Conservation (phyloP, 2,888 invertebrate species). For the Orthosia incerta region DNA sequence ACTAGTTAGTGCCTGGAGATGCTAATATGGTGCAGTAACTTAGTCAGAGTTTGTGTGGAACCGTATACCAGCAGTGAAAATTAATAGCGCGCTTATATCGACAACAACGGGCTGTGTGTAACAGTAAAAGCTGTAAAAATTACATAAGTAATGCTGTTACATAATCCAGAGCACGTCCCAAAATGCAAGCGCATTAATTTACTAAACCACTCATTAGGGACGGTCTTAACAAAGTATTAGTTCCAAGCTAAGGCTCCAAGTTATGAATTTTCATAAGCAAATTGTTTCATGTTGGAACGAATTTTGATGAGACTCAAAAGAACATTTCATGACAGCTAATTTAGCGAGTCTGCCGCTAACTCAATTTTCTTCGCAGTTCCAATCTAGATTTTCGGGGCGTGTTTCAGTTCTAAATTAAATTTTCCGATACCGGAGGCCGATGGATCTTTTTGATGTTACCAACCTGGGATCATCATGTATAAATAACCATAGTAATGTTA, state of each 20-base stretch:
- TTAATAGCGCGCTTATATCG: constrained; percentile 9
- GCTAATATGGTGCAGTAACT: constrained; percentile 42
- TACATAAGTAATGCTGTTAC: constrained; percentile 7
- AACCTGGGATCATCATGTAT: constrained; percentile 58
- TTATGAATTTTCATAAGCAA: constrained; percentile 48
- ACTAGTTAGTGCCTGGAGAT: constrained; percentile 49
- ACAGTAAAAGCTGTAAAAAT: constrained; percentile 5
- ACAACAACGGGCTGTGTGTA: constrained; percentile 10
- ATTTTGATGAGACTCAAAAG: constrained; percentile 56
- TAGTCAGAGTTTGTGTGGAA: constrained; percentile 20
- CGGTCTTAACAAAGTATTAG: constrained; percentile 31
- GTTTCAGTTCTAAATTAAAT: constrained; percentile 69
- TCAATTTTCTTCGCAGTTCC: constrained; percentile 69
- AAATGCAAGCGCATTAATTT: constrained; percentile 39
- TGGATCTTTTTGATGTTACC: constrained; percentile 65
- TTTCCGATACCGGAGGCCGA: constrained; percentile 58
- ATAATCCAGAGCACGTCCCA: constrained; percentile 5
- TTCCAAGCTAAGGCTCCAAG: constrained; percentile 13
- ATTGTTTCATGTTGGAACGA: constrained; percentile 39
- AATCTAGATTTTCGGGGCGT: constrained; percentile 66
- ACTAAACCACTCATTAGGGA: constrained; percentile 33
- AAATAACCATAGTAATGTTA: constrained; percentile 63
- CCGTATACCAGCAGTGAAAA: constrained; percentile 7
- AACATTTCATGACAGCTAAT: constrained; percentile 70
- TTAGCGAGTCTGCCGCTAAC: constrained; percentile 72